Evolutionary conservation across 2,113 vertebrate genomes (phyloP).

Genomic region (Mionectes macconnelli): DNA sequence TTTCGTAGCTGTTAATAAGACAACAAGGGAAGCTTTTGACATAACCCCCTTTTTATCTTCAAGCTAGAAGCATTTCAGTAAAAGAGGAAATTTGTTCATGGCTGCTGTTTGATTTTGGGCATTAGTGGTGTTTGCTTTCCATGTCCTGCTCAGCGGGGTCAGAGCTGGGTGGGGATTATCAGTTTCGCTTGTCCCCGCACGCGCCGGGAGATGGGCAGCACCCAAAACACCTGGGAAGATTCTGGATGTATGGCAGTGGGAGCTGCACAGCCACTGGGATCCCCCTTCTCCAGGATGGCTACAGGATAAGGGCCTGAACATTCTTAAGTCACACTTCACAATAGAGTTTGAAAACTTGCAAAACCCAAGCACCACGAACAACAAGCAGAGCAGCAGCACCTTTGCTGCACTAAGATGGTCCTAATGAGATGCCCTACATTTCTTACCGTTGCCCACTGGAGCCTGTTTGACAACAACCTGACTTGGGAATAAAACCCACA

Average conservation of each 20-base stretch:
- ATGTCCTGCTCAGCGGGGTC: neutral
- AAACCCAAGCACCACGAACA: neutral
- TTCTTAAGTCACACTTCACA: accelerated
- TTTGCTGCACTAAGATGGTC: neutral
- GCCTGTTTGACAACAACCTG: neutral
- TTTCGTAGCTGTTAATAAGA: constrained; percentile 50
- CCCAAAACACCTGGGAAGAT: neutral
- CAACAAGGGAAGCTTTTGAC: constrained; percentile 31
- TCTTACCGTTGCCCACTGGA: neutral
- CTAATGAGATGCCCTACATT: neutral
- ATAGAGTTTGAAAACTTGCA: neutral
- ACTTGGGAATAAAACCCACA: neutral
- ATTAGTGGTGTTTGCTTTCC: neutral
- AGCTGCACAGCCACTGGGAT: neutral
- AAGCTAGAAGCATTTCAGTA: neutral
- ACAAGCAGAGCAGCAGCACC: neutral
- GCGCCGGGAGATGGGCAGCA: accelerated
- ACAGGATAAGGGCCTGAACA: neutral
- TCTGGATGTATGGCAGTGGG: neutral
- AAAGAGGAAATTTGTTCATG: neutral
- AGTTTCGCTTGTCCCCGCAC: neutral
- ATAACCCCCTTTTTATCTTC: neutral
- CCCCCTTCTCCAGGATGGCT: neutral
- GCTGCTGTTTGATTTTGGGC: neutral
- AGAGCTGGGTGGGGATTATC: neutral